These are phyloP conservation scores for Campylomormyrus numenius DNA, from an alignment of 2,113 vertebrate species.

Conservation along the genomic window DNA sequence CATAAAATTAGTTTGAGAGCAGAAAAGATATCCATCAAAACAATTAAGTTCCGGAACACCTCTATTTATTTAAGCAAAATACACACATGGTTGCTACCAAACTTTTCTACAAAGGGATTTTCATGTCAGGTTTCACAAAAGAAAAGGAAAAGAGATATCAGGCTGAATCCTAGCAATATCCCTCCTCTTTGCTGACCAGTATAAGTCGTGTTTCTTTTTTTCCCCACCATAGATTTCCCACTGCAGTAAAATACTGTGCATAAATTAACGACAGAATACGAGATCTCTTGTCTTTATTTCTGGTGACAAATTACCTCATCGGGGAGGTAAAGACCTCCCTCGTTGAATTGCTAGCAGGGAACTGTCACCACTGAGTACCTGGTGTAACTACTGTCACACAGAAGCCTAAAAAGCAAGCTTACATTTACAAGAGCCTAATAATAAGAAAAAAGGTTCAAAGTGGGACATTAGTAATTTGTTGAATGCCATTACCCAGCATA, in stretches of 20 bases:
- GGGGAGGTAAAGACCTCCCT: conserved; percentile 23
- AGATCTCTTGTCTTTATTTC: conserved; percentile 22
- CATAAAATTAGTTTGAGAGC: not conserved
- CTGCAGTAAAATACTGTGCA: conserved; percentile 16
- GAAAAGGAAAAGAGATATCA: not conserved
- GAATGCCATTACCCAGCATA: not conserved
- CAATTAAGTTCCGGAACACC: not conserved
- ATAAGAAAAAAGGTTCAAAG: not conserved
- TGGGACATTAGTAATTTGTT: not conserved
- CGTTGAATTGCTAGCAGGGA: conserved; percentile 2
- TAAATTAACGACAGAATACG: conserved; percentile 25
- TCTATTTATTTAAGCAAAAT: not conserved
- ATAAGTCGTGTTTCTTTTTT: not conserved
- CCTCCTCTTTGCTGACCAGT: not conserved
- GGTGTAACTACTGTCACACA: not conserved
- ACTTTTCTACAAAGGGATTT: not conserved
- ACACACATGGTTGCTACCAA: not conserved
- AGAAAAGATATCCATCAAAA: not conserved
- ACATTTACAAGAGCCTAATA: conserved; percentile 8
- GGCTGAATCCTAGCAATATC: no score
- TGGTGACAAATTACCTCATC: conserved; percentile 28
- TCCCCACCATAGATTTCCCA: not conserved
- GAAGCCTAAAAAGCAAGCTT: not conserved
- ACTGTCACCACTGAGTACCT: not conserved
- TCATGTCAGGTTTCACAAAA: not conserved